A percentile compares a stretch with the other conserved stretches of the same genome.
phyloP scores from a whole-genome alignment of 2,888 invertebrate species.

The Eupsilia transversa region DNA sequence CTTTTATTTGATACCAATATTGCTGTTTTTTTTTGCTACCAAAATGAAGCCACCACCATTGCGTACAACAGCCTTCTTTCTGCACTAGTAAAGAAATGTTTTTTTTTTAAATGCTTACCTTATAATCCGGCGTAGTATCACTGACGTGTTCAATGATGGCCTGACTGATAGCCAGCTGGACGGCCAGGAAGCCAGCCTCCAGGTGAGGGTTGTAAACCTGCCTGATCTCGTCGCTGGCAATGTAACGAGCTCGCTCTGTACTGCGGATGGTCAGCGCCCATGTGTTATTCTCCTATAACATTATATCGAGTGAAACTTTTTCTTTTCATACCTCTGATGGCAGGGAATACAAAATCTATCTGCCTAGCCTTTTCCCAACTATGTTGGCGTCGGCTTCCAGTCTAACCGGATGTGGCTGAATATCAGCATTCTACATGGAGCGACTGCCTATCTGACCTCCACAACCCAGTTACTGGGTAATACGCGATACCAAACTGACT shows the following conservation, averaged over 20 bases:
- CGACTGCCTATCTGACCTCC: too few species aligned
- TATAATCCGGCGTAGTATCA: constrained; percentile 63
- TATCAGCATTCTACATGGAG: too few species aligned
- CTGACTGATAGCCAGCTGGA: constrained; percentile 82
- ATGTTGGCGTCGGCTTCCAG: too few species aligned
- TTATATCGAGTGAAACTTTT: background rate
- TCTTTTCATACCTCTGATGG: background rate
- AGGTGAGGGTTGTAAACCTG: constrained; percentile 74
- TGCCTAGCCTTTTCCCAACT: too few species aligned
- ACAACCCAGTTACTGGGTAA: too few species aligned
- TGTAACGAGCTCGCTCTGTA: constrained; percentile 78
- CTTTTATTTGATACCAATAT: too few species aligned
- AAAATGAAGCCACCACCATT: background rate
- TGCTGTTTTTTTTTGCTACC: too few species aligned
- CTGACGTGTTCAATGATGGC: constrained; percentile 75
- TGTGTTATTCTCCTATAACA: constrained; percentile 68
- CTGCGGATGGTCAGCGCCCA: constrained; percentile 82
- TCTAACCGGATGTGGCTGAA: too few species aligned
- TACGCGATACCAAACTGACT: too few species aligned
- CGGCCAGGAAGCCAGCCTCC: constrained; percentile 80
- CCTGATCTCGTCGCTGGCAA: constrained; percentile 47
- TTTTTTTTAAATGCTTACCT: constrained; percentile 64
- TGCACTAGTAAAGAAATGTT: background rate
- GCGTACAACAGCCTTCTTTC: background rate
- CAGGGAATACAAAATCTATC: too few species aligned